A percentile compares a stretch with the other conserved stretches of the same genome.
These are phyloP conservation scores for Dimorphilus gyrociliatus DNA, from an alignment of 2,888 invertebrate genomes.

Conservation along the genomic window DNA sequence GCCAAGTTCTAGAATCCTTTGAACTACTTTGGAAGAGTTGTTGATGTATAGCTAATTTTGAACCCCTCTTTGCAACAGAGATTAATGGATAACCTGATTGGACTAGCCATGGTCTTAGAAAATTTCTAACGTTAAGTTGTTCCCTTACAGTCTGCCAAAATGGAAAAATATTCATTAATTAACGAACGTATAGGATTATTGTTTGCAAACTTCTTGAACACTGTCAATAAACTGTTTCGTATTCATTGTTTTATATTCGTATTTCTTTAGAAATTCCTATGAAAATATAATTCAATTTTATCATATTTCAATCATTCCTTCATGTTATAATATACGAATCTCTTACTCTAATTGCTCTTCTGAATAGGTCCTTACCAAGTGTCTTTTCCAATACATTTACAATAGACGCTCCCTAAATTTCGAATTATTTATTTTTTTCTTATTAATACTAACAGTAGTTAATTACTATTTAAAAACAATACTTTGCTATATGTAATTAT, in stretches of 20 bases:
- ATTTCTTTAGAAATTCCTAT: slow-evolving; percentile 54
- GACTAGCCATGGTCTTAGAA: no score
- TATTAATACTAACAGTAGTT: slow-evolving; percentile 1
- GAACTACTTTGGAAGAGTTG: no score
- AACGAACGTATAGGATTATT: no score
- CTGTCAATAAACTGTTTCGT: slow-evolving; percentile 59
- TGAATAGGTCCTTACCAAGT: slow-evolving; percentile 53
- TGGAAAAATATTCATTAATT: no score
- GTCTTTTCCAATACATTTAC: slow-evolving; percentile 55
- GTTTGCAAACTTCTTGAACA: slow-evolving; percentile 40
- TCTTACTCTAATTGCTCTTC: slow-evolving; percentile 36
- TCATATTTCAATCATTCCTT: no score
- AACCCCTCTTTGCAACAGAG: no score
- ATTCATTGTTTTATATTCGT: slow-evolving; percentile 56
- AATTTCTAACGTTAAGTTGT: no score
- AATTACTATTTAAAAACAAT: slow-evolving; percentile 7
- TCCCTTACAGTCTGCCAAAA: no score
- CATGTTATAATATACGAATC: neutral
- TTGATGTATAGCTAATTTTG: no score
- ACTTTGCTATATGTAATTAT: slow-evolving; percentile 77
- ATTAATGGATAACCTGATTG: no score
- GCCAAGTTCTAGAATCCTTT: no score
- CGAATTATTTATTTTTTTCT: neutral
- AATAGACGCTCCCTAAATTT: slow-evolving; percentile 49
- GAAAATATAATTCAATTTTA: no score